A percentile compares a stretch with the other conserved stretches of the same genome.
phyloP scores from a whole-genome alignment of 1,140 invertebrate species.

The Drosophila auraria region DNA sequence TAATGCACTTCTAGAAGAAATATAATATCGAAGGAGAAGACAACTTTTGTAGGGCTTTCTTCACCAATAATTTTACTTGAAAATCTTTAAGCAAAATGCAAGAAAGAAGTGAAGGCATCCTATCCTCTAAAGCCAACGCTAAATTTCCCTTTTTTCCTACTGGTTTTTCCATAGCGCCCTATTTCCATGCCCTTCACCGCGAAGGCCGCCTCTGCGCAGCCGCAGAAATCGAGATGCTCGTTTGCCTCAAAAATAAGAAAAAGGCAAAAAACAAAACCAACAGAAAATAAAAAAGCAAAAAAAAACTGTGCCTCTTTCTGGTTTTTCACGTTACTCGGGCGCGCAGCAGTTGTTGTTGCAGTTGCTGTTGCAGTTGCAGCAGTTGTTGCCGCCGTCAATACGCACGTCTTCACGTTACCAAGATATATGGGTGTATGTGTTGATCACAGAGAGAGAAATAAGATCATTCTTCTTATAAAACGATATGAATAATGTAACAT shows the following conservation, averaged over 20 bases:
- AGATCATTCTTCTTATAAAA: not conserved
- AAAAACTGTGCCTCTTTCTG: conserved; percentile 78
- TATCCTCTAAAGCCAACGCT: not conserved
- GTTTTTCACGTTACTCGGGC: conserved; percentile 72
- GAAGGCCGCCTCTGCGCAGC: conserved; percentile 57
- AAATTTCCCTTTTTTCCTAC: conserved; percentile 28
- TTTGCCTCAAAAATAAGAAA: conserved; percentile 49
- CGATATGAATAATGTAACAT: not conserved
- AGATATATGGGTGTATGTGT: conserved; percentile 31
- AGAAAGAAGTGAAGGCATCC: not conserved
- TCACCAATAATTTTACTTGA: too few species aligned
- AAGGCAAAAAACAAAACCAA: conserved; percentile 53
- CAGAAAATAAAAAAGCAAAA: conserved; percentile 47
- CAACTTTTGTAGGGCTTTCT: not conserved
- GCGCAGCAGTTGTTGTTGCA: conserved; percentile 51
- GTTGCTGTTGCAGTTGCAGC: conserved; percentile 47
- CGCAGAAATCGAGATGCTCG: conserved; percentile 50
- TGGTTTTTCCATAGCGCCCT: conserved; percentile 25
- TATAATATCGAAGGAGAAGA: too few species aligned
- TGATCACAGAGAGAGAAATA: not conserved
- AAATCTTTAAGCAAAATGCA: too few species aligned
- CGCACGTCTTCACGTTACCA: conserved; percentile 72
- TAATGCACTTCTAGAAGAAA: too few species aligned
- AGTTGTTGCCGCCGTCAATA: conserved; percentile 56
- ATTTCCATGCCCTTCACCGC: conserved; percentile 51